A percentile compares a stretch with the other conserved stretches of the same genome.
Evolutionary conservation across 2,113 vertebrate genomes (phyloP).

Genomic region (Falco punctatus): DNA sequence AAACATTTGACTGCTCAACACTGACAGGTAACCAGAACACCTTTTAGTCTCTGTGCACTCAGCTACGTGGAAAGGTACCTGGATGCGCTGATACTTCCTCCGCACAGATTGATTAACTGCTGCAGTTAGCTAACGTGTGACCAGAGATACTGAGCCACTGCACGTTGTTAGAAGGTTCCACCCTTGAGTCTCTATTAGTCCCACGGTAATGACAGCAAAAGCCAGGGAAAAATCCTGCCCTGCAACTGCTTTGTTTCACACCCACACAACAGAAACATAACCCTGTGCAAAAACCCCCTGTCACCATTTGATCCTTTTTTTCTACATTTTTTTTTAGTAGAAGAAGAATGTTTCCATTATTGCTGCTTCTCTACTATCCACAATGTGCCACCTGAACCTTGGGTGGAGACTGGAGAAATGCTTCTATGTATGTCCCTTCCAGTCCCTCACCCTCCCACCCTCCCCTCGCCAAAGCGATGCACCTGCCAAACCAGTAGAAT

Average conservation of each 20-base stretch:
- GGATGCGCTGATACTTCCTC: not conserved
- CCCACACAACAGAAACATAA: not conserved
- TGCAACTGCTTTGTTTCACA: not conserved
- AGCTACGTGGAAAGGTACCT: not conserved
- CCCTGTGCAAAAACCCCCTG: not conserved
- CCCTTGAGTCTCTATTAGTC: not conserved
- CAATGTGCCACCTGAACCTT: not conserved
- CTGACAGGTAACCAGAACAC: not conserved
- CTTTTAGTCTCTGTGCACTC: not conserved
- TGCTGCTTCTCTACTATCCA: not conserved
- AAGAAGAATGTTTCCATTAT: not conserved
- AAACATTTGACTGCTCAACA: not conserved
- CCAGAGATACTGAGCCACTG: not conserved
- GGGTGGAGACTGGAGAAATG: not conserved
- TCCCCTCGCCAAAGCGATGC: not conserved
- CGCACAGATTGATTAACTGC: not conserved
- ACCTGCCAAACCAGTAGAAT: not conserved
- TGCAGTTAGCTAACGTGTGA: not conserved
- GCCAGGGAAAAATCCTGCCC: not conserved
- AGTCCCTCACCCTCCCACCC: not conserved
- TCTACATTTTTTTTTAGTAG: not conserved
- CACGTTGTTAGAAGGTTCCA: not conserved
- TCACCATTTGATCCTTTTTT: not conserved
- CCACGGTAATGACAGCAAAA: not conserved
- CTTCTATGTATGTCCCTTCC: not conserved